Evolutionary conservation across 1,140 invertebrate species (phyloP), one percentile per base, ranked within the genome.

Genomic region (Drosophila simulans): DNA sequence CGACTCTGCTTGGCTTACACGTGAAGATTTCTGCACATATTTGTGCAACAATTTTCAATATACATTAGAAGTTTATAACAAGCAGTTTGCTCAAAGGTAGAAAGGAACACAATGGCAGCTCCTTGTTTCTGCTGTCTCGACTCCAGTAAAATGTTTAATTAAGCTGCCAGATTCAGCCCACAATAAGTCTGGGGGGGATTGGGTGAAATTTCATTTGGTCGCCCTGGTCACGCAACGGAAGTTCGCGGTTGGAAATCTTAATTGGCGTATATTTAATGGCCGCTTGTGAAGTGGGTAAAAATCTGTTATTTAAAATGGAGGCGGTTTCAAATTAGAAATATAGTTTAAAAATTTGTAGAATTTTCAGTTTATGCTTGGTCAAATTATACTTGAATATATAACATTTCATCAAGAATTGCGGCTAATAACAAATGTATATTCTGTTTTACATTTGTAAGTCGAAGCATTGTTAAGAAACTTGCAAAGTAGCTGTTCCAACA

Each of bases 131-230:
- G 15, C 22, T 39, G 46, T 62, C 11, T 20, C 4, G 15, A 45
- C 42, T 45, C 4, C 1, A 12, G 17, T 48, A 70, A 71, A 71
- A 88, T 88, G 82, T 69, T 88, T 86, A 86, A 86, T 86, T 86
- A 86, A 69, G 69, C 70, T 57, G 68, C 60, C 83, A 78, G 45
- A 57, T 55, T 66, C 74, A 62, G 56, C 11, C 51, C n/a, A 31
- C n/a, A 45, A 25, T 15, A 11, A 46, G 39, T 27, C 15, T 20
- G 3, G 11, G 8, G 39, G 56, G 40, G 12, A 20, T 34, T 49
- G 25, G 17, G 10, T 40, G 31, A 27, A 39, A 13, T 59, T 49
- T 27, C 62, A 63, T 62, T 79, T 43, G 8, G 42, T 17, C 17
- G 42, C 17, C 10, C 17, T 62, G 77, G 77, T 52, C 71, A 69